These are phyloP conservation scores for Netelia inedita DNA, from an alignment of 2,888 invertebrate genomes.

Conservation along the genomic window DNA sequence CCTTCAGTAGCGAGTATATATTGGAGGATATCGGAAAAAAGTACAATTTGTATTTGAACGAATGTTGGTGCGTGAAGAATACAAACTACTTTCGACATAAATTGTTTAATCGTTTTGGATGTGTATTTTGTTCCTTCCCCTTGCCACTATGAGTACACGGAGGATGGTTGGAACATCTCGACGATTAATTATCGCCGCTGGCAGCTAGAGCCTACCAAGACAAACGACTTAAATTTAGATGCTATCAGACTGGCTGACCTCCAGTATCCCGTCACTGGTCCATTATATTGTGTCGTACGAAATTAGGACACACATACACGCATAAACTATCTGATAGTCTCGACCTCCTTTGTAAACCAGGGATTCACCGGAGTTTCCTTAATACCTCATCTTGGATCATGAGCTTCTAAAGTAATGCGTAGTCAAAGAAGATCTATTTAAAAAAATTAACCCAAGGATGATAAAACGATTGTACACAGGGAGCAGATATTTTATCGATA, in stretches of 20 bases:
- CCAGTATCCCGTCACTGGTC: conserved; percentile 50
- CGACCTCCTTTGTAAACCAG: conserved; percentile 15
- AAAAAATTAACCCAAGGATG: not conserved
- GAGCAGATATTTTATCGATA: too few species aligned
- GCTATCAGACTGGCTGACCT: conserved; percentile 55
- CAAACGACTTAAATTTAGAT: conserved; percentile 63
- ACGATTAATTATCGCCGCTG: conserved; percentile 56
- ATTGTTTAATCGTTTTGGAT: not conserved
- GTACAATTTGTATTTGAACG: not conserved
- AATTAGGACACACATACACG: conserved; percentile 39
- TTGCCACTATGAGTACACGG: conserved; percentile 16
- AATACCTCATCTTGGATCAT: not conserved
- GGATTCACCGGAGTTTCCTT: conserved; percentile 1
- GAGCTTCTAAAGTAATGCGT: too few species aligned
- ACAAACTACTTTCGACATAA: too few species aligned
- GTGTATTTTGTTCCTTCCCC: not conserved
- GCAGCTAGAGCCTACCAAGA: conserved; percentile 56
- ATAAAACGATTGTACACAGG: not conserved
- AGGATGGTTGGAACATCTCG: conserved; percentile 27
- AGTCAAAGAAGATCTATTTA: too few species aligned
- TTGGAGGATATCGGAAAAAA: conserved; percentile 14
- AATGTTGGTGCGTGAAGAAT: too few species aligned
- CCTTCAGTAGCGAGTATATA: not conserved
- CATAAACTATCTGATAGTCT: not conserved
- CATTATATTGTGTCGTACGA: conserved; percentile 36